A percentile compares a stretch with the other conserved stretches of the same genome.
phyloP scores from a whole-genome alignment of 2,888 invertebrate species.

The Lasioglossum lativentre region DNA sequence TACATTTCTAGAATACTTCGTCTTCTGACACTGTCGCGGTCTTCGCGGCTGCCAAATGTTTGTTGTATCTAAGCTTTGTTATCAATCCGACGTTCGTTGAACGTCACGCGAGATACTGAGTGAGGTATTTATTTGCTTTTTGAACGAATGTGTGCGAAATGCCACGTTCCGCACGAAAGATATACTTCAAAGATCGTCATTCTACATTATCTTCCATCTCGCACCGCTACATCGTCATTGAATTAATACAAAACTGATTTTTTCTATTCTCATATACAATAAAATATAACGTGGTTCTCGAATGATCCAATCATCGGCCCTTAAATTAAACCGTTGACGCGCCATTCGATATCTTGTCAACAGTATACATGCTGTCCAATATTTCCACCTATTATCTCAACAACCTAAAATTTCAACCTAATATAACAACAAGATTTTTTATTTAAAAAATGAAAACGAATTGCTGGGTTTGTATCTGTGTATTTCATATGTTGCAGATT shows the following conservation, averaged over 20 bases:
- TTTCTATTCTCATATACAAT: background rate
- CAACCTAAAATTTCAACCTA: background rate
- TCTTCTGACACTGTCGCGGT: background rate
- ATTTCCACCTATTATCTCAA: background rate
- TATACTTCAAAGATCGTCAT: background rate
- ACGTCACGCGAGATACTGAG: constrained; percentile 1
- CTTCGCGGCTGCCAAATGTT: constrained; percentile 3
- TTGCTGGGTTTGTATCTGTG: background rate
- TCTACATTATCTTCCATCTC: background rate
- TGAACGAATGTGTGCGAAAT: constrained; percentile 8
- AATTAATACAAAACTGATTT: background rate
- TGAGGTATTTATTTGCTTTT: constrained; percentile 5
- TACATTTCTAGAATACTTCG: background rate
- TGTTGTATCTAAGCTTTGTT: constrained; percentile 9
- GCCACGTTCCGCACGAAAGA: constrained; percentile 4
- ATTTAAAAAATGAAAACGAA: background rate
- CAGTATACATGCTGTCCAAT: background rate
- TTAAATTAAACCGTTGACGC: background rate
- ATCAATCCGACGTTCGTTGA: background rate
- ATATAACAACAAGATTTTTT: background rate
- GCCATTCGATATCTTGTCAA: background rate
- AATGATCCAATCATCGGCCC: background rate
- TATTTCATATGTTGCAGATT: background rate
- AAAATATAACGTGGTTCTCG: background rate
- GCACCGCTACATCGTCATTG: background rate